Base-by-base conservation (phyloP, 2,888 invertebrate species). In the Epirrhoe alternata region DNA sequence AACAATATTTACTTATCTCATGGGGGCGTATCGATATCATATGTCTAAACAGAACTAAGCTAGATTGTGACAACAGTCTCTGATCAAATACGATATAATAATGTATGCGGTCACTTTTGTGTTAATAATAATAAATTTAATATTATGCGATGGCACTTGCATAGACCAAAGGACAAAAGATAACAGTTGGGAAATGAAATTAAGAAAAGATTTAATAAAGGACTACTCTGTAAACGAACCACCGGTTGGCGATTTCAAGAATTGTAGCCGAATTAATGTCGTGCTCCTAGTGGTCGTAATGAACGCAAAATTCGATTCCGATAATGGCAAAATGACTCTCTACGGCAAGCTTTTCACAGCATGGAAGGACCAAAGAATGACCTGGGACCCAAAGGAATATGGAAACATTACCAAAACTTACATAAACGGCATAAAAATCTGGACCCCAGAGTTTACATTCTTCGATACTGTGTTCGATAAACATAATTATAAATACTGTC, bases 21-120 rank as follows among this genome's bases (percentile, higher is more conserved):
- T 30, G 33, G 47, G 57, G 57, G 57, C 57, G 57, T 47, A 49
- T 3, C 31, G 31, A 8, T 47, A 49, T 57, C 33, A 6, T n/a
- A 31, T 45, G 12, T 10, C 42, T 42, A 42, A 42, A 42, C 42
- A 42, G 12, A n/a, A 42, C n/a, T 24, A 24, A n/a, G 24, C 45
- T 56, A 24, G 4, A 16, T 14, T 4, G 7, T 16, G 38, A 38
- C 8, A 38, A 16, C 14, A 35, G 8, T 54, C 24, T 17, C 24
- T 42, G 55, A 42, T 55, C 17, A 6, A 42, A 55, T 8, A 7
- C 5, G n/a, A 5, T 56, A 45, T 45, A 6, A 56, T 42, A 57
- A 57, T 57, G 57, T 31, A 31, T 57, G 57, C 33, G 31, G 47
- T 16, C 31, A 14, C 31, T 31, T 10, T 14, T 8, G 14, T 33